phyloP scores from a whole-genome alignment of 2,113 vertebrate species.

The Henicopernis longicauda region DNA sequence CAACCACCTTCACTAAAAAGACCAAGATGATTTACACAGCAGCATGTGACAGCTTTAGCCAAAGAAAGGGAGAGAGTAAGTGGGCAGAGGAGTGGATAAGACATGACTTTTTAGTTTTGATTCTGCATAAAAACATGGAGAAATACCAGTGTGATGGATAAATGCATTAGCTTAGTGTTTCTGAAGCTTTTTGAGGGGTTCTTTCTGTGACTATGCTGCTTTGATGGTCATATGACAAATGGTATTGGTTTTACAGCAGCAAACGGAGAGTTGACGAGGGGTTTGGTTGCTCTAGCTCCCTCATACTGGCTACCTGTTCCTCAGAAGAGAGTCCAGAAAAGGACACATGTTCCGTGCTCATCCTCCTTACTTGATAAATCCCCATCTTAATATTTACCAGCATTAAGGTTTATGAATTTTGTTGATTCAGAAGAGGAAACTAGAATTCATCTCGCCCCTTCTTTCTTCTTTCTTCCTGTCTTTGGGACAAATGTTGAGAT shows the following conservation, averaged over 20 bases:
- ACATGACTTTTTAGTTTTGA: background rate
- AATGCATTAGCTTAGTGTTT: background rate
- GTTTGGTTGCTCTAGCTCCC: background rate
- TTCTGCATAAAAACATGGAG: background rate
- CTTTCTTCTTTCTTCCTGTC: background rate
- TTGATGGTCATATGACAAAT: background rate
- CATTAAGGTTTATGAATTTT: background rate
- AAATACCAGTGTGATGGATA: background rate
- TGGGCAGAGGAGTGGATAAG: background rate
- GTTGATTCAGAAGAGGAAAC: background rate
- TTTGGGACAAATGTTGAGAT: background rate
- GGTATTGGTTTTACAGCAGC: background rate
- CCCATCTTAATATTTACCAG: background rate
- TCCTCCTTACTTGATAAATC: background rate
- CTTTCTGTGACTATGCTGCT: background rate
- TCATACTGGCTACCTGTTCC: background rate
- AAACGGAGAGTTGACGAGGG: background rate
- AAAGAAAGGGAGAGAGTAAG: background rate
- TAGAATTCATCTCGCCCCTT: background rate
- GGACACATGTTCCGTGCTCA: background rate
- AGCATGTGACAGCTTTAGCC: background rate
- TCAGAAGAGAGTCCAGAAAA: background rate
- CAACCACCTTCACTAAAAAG: background rate
- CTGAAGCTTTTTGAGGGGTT: background rate
- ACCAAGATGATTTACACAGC: background rate